Evolutionary conservation across 2,888 invertebrate genomes (phyloP), one percentile per base, ranked within the genome.

Genomic region (Eupithecia vulgata): DNA sequence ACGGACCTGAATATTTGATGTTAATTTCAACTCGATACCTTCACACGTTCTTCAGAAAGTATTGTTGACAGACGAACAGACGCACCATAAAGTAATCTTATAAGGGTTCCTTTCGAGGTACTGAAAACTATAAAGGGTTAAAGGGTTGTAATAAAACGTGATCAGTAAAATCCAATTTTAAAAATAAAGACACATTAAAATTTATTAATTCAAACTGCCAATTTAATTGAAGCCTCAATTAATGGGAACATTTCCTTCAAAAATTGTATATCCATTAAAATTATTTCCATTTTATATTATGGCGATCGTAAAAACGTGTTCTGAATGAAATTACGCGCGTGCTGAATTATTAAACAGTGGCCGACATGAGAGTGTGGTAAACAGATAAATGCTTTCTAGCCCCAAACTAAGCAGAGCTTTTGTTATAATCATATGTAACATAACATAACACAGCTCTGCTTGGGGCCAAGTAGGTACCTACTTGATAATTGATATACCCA

Each of bases 311-410:
- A 75, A 75, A 75, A 75, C 75, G 72, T 75, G 75, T 68, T 35
- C 45, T 30, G 72, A 70, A 75, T 75, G 70, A 59, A 75, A 72
- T 70, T 70, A 75, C 72, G 65, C 15, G 10, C 40, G 37, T 68
- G 61, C 48, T 74, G 76, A 75, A 77, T 79, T 73, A 77, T 75
- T 75, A 71, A 77, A 72, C 72, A 71, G 67, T 66, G 67, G 37
- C 37, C 17, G 21, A 71, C 73, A 68, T 15, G 52, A 70, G 69
- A 62, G 59, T 6, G 8, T 40, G 17, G 40, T 65, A 21, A 65
- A 40, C n/a, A 64, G 61, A 34, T 7, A 34, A 61, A 17, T 3
- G 30, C 17, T 34, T 17, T 3, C 30, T 30, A 30, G 30, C 30
- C 30, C 30, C 2, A 30, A 30, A 4, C 30, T 30, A 30, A 30